Base-by-base conservation (phyloP, 2,797 vertebrate species). In the Onychomys arenicola region DNA sequence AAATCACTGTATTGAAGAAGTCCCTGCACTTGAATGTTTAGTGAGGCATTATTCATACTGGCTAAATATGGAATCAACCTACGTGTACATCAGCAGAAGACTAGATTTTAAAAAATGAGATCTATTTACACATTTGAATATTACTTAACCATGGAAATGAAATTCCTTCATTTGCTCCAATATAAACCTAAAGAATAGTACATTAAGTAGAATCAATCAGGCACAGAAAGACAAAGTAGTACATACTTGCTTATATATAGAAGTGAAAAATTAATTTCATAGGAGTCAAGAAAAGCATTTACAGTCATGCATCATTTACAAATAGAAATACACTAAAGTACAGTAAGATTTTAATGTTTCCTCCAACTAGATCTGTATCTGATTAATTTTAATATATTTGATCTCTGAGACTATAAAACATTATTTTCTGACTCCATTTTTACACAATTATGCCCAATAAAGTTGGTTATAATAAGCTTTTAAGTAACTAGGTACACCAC, bases 271-370 rank as follows among this genome's bases (percentile, higher is more conserved):
- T 52, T 69, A 65, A n/a, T 52, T 86, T 86, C 21, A 69, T 52
- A 49, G 83, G 69, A 69, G 19, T 69, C 43, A 86, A 86, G 32
- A 69, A 49, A n/a, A 52, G 46, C 63, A 67, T 80, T 10, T 29
- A 13, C 23, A 52, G 46, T 76, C 57, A 49, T 61, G 23, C 23
- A 61, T 43, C n/a, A 46, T n/a, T 80, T 80, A n/a, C 21, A 82
- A 82, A 37, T 61, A 55, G 16, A 90, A 90, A 34, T 63, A 34
- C 16, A 61, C 75, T 37, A 90, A 93, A 93, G 25, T 76, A 49
- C 14, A 65, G 13, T 85, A 73, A 88, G 52, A 2, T 75, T 40
- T 88, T 81, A 80, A 93, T 89, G 67, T 93, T 91, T 94, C 1
- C 34, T 81, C 46, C 87, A 82, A 57, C 40, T 85, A 85, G 29